Percentiles rank a stretch among this genome's conserved stretches.
These are phyloP conservation scores for Dorcus hopei DNA, from an alignment of 2,888 invertebrate genomes.

Conservation along the genomic window DNA sequence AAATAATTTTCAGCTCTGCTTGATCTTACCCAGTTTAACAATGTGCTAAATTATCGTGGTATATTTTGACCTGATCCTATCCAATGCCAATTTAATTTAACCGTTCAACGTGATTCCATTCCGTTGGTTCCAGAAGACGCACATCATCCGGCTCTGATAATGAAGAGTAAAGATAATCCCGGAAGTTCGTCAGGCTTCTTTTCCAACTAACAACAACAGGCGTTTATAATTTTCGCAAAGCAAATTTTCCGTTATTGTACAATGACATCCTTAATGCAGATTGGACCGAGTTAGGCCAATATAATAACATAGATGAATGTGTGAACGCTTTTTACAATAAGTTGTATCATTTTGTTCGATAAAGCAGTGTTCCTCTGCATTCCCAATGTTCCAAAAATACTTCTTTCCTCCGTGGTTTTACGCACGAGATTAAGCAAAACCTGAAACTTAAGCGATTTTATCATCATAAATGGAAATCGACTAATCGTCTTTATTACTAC, in stretches of 20 bases:
- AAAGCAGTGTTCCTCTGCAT: no score
- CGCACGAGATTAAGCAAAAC: background rate
- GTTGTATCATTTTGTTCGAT: no score
- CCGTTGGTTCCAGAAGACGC: background rate
- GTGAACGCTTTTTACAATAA: background rate
- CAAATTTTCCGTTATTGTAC: background rate
- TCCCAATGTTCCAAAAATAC: background rate
- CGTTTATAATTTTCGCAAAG: slow-evolving; percentile 6
- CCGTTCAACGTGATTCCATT: background rate
- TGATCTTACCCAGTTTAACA: no score
- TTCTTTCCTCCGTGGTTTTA: slow-evolving; percentile 1
- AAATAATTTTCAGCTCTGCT: no score
- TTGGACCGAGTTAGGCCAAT: background rate
- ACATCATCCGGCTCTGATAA: background rate
- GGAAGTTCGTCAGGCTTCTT: background rate
- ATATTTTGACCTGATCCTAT: no score
- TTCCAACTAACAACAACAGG: background rate
- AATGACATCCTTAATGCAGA: background rate
- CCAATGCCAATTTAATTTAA: no score
- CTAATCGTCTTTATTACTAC: no score
- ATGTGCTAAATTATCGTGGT: no score
- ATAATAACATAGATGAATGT: background rate
- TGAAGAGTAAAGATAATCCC: background rate
- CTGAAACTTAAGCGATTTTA: no score
- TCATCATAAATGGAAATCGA: no score